A percentile compares a stretch with the other conserved stretches of the same genome.
Evolutionary conservation across 2,797 vertebrate species (phyloP).

Genomic region (Halcyon chelicuti): DNA sequence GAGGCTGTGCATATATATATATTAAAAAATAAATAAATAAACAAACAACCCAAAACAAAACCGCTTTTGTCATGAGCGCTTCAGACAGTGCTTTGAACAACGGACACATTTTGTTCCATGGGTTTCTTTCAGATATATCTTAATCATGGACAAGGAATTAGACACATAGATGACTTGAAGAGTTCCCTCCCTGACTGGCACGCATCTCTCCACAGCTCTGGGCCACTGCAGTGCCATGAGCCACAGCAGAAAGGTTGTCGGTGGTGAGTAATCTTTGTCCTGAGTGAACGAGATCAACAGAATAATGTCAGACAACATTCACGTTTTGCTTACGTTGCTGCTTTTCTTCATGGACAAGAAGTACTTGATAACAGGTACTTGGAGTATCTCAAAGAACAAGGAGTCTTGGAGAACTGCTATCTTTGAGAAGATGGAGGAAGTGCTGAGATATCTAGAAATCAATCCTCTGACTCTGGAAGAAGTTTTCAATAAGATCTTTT

Average conservation of each 20-base stretch:
- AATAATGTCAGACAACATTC: not conserved
- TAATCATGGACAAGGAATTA: not conserved
- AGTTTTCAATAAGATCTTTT: not conserved
- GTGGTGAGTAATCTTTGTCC: not conserved
- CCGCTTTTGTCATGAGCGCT: not conserved
- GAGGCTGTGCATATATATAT: not conserved
- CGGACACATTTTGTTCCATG: not conserved
- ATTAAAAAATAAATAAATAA: not conserved
- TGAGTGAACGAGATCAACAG: fast-evolving
- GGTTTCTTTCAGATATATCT: not conserved
- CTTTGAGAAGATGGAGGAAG: not conserved
- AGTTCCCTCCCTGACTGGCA: not conserved
- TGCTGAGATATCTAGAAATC: not conserved
- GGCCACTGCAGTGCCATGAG: not conserved
- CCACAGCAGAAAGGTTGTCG: not conserved
- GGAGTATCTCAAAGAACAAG: not conserved
- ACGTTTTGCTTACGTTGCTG: fast-evolving
- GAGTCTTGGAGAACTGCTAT: not conserved
- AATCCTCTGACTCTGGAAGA: not conserved
- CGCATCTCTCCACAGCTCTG: not conserved
- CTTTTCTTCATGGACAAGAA: fast-evolving
- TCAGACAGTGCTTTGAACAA: not conserved
- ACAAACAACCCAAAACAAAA: too few species aligned
- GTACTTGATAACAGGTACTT: not conserved
- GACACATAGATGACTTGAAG: not conserved